Evolutionary conservation across 53 echinoderm and acorn worm genomes (phyloP).

Genomic region (Hippasteria phrygiana): DNA sequence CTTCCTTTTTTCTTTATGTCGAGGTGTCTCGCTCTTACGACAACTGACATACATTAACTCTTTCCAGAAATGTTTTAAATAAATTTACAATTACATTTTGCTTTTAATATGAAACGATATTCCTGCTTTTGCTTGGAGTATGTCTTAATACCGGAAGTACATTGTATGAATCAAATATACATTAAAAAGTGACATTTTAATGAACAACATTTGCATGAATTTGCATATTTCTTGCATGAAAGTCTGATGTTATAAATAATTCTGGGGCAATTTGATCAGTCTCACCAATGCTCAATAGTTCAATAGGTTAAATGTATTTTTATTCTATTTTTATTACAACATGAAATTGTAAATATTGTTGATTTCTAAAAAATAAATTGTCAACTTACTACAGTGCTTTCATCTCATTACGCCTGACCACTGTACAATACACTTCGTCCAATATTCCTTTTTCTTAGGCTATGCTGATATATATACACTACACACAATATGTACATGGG

Average conservation of each 20-base stretch:
- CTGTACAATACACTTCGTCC: not conserved
- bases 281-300: not conserved
- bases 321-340: not conserved
- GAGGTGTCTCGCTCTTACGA: no score
- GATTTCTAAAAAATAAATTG: not conserved
- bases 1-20: no score
- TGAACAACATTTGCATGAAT: not conserved
- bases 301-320: not conserved
- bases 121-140: not conserved
- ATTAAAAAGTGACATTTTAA: not conserved
- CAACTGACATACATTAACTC: no score
- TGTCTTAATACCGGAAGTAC: not conserved
- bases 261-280: not conserved
- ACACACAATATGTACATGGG: not conserved
- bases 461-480: not conserved
- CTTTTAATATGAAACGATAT: no score
- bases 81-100: no score
- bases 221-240: conserved; percentile 6
- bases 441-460: not conserved
- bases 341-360: not conserved
- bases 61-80: no score
- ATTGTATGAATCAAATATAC: not conserved
- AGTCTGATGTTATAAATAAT: not conserved
- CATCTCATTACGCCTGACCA: not conserved
- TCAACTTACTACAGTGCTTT: not conserved